These are phyloP conservation scores for Sebastes alutus DNA, from an alignment of 2,797 vertebrate species.

Conservation along the genomic window DNA sequence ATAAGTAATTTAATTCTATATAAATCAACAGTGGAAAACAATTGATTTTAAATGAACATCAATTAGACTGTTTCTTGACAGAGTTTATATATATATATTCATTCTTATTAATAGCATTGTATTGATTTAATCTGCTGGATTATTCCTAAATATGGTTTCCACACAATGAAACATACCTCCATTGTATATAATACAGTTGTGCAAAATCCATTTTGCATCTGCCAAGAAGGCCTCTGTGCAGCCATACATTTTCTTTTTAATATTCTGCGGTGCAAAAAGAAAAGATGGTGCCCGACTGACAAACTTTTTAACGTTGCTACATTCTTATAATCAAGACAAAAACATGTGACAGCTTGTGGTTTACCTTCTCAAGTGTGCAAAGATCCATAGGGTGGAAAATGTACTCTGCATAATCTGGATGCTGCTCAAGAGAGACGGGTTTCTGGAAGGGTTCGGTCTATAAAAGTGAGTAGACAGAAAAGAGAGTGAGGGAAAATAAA, in stretches of 20 bases:
- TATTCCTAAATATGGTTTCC: not conserved
- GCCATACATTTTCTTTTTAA: conserved; percentile 99
- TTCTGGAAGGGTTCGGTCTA: conserved; percentile 99
- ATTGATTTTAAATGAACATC: not conserved
- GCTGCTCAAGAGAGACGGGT: conserved; percentile 96
- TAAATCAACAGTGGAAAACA: not conserved
- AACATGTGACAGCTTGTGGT: not conserved
- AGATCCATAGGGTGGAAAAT: conserved; percentile 99
- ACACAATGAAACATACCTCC: conserved; percentile 85
- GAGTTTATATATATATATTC: not conserved
- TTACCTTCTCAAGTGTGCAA: conserved; percentile 98
- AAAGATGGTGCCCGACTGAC: conserved; percentile 7
- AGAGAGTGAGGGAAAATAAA: conserved; percentile 33
- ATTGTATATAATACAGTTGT: conserved; percentile 99
- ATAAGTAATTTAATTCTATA: not conserved
- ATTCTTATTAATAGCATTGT: not conserved
- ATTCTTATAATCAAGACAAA: not conserved
- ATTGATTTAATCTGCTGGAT: not conserved
- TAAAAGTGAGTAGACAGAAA: conserved; percentile 35
- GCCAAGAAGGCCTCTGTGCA: conserved; percentile 98
- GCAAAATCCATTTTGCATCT: conserved; percentile 99
- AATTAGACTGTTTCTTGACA: not conserved
- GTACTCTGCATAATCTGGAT: conserved; percentile 98
- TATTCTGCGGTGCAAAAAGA: conserved; percentile 84
- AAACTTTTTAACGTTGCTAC: not conserved